Conservation (phyloP, 2,888 invertebrate genomes). For the Pachydiplax longipennis region DNA sequence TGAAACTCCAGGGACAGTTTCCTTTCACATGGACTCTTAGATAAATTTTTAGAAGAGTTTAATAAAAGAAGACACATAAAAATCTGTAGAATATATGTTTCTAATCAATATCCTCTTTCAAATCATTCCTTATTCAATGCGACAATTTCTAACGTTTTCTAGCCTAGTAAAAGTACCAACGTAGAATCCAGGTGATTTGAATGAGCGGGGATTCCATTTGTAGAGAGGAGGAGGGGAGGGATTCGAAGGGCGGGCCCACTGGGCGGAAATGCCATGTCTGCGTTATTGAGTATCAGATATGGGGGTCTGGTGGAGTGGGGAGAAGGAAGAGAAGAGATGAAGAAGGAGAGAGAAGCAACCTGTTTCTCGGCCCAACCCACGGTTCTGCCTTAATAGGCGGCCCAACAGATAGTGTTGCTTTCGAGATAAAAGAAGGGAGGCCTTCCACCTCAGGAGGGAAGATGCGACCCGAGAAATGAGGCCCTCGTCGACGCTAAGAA, state of each 20-base stretch:
- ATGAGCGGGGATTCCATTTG: not conserved
- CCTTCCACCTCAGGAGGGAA: too few relatives aligned
- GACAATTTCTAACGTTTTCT: too few relatives aligned
- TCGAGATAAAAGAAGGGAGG: not conserved
- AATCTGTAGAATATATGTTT: too few relatives aligned
- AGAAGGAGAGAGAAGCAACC: not conserved
- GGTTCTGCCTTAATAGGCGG: slow-evolving; percentile 37
- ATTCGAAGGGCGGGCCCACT: slow-evolving; percentile 30
- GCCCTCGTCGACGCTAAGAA: too few relatives aligned
- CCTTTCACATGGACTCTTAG: too few relatives aligned
- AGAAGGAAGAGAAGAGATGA: not conserved
- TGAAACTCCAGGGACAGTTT: too few relatives aligned
- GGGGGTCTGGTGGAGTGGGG: slow-evolving; percentile 2
- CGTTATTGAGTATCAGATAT: slow-evolving; percentile 43
- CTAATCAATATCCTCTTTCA: too few relatives aligned
- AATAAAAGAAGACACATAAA: too few relatives aligned
- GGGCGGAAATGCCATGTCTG: slow-evolving; percentile 41
- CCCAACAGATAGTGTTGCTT: not conserved
- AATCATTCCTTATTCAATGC: too few relatives aligned
- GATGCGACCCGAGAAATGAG: too few relatives aligned
- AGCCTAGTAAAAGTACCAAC: not conserved
- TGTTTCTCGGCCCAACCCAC: slow-evolving; percentile 44
- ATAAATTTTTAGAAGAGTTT: too few relatives aligned
- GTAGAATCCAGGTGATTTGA: not conserved
- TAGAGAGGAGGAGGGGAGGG: not conserved